phyloP scores from a whole-genome alignment of 2,113 vertebrate species.

The Neolamprologus falcicula region DNA sequence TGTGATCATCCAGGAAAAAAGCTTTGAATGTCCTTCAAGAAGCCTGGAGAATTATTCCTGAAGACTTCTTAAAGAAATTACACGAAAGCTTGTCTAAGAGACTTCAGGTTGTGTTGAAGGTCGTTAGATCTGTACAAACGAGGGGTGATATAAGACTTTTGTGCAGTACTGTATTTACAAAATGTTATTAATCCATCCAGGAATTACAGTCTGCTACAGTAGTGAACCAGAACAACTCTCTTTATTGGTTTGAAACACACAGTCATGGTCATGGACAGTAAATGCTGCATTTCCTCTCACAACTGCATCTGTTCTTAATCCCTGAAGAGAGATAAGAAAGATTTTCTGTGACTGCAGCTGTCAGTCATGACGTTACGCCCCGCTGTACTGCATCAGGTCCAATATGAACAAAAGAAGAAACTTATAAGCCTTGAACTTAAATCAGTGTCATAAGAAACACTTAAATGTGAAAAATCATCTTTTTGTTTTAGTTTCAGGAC shows the following conservation, averaged over 20 bases:
- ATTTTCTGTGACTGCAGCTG: neutral
- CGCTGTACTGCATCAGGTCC: neutral
- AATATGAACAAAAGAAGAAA: neutral
- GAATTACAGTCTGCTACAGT: neutral
- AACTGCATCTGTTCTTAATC: too few relatives aligned
- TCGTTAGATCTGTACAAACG: neutral
- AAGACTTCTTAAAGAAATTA: neutral
- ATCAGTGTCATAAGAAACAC: neutral
- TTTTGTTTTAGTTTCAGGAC: neutral
- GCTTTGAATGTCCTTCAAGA: neutral
- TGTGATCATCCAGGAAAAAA: neutral
- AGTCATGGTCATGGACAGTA: neutral
- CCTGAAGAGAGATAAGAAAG: neutral
- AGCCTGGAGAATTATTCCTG: neutral
- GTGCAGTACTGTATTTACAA: neutral
- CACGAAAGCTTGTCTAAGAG: neutral
- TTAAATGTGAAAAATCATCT: neutral
- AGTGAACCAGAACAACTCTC: neutral
- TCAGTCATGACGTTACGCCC: neutral
- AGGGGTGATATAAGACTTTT: neutral
- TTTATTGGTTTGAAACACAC: neutral
- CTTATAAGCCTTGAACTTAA: neutral
- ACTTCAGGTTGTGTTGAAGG: neutral
- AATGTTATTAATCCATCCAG: neutral
- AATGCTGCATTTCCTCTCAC: neutral